Conservation (phyloP, 2,797 vertebrate genomes). For the Amblyraja radiata region DNA sequence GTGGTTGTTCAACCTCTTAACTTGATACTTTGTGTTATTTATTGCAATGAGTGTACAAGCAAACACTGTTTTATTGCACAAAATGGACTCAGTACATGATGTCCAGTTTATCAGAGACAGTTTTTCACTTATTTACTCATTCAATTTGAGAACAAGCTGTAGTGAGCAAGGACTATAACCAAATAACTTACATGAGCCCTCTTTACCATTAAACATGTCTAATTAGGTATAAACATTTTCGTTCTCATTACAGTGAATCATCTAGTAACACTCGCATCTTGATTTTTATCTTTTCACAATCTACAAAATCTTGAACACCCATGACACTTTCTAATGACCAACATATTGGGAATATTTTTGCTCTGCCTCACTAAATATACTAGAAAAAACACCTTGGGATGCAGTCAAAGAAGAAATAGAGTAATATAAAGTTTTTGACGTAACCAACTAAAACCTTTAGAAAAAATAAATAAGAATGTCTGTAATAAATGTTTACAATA, state of each 20-base stretch:
- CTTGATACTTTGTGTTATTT: constrained; percentile 46
- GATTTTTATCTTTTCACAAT: neutral
- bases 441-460: neutral
- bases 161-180: neutral
- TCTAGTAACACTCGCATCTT: neutral
- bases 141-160: neutral
- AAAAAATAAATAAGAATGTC: neutral
- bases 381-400: neutral
- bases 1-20: constrained; percentile 50
- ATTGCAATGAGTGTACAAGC: constrained; percentile 42
- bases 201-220: neutral
- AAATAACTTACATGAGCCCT: neutral
- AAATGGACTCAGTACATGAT: constrained; percentile 22
- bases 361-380: neutral
- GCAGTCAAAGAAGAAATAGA: neutral
- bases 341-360: neutral
- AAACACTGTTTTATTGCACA: constrained; percentile 35
- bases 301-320: neutral
- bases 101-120: constrained; percentile 32
- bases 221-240: neutral
- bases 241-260: neutral
- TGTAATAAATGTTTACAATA: neutral
- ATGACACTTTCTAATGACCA: neutral
- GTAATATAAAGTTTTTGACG: neutral
- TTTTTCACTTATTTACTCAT: constrained; percentile 31